Conservation (phyloP, 2,888 invertebrate genomes). For the Schizaphis graminum region DNA sequence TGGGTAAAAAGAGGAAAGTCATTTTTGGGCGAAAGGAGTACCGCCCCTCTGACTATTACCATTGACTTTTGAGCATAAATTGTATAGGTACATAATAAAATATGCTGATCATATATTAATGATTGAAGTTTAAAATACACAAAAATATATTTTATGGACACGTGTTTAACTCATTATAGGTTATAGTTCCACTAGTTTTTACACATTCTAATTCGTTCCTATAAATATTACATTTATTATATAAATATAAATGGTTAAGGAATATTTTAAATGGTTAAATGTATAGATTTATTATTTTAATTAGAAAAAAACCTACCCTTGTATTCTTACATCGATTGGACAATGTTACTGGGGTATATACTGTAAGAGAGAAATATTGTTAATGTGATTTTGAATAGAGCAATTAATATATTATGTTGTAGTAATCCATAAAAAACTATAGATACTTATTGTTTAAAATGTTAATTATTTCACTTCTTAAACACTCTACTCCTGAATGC, state of each 20-base stretch:
- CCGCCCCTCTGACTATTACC: no score
- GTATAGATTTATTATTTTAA: background rate
- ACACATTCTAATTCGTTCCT: background rate
- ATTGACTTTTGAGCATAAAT: background rate
- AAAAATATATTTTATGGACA: background rate
- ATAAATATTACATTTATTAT: background rate
- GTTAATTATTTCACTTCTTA: background rate
- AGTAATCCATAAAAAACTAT: background rate
- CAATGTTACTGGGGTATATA: background rate
- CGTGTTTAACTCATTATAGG: background rate
- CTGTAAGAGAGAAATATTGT: background rate
- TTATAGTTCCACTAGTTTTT: background rate
- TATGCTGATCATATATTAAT: background rate
- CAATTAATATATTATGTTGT: background rate
- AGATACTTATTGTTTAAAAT: background rate
- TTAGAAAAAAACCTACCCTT: background rate
- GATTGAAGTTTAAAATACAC: background rate
- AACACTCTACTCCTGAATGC: background rate
- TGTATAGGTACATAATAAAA: background rate
- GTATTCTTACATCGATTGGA: background rate
- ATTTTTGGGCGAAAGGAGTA: no score
- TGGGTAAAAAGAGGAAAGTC: no score
- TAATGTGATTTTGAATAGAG: background rate
- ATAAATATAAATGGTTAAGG: background rate
- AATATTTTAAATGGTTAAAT: background rate